Percentiles rank a stretch among this genome's conserved stretches.
Evolutionary conservation across 2,113 vertebrate genomes (phyloP).

Genomic region (Siniperca chuatsi): DNA sequence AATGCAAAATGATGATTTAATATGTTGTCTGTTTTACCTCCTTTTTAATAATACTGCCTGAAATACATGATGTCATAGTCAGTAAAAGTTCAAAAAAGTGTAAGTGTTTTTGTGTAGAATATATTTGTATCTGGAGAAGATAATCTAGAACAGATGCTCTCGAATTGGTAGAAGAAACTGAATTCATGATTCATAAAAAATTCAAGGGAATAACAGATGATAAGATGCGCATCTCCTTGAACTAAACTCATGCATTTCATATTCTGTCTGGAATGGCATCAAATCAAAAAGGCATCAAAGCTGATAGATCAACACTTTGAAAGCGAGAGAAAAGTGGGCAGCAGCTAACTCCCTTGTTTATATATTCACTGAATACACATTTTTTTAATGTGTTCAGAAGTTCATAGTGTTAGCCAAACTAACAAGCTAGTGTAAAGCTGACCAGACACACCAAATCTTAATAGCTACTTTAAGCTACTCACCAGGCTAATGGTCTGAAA

Average conservation of each 20-base stretch:
- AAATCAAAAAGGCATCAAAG: background rate
- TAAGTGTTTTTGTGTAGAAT: background rate
- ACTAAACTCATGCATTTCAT: background rate
- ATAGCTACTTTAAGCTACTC: background rate
- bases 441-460: background rate
- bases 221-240: background rate
- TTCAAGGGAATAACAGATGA: background rate
- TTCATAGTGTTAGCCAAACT: background rate
- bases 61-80: background rate
- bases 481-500: background rate
- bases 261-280: slow-evolving; percentile 1
- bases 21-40: background rate
- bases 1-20: background rate
- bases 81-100: background rate
- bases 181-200: background rate
- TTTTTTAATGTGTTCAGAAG: background rate
- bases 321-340: background rate
- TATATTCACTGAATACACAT: background rate
- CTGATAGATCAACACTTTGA: background rate
- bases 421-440: background rate
- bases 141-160: background rate
- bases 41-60: background rate
- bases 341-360: background rate
- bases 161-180: background rate
- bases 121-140: background rate